A percentile compares a stretch with the other conserved stretches of the same genome.
Conservation (phyloP, 2,888 invertebrate species). For the Harpalus rubripes region DNA sequence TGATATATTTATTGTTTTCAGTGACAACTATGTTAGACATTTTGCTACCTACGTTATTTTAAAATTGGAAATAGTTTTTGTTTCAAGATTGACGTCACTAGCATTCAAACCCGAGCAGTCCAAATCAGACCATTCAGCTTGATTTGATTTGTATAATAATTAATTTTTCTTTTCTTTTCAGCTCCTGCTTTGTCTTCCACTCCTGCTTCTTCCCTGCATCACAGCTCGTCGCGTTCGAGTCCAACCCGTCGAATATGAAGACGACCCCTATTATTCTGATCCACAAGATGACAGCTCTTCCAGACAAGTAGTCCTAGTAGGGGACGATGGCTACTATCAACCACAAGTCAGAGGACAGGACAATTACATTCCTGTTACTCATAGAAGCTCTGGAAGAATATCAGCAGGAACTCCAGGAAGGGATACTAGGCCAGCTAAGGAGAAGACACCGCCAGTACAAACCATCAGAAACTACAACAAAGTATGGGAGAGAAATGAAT, state of each 20-base stretch:
- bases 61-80: too few species aligned
- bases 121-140: too few species aligned
- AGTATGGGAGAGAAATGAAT: slow-evolving; percentile 73
- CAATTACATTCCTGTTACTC: slow-evolving; percentile 73
- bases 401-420: slow-evolving; percentile 68
- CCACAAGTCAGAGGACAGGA: slow-evolving; percentile 74
- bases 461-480: slow-evolving; percentile 91
- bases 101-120: too few species aligned
- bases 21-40: too few species aligned
- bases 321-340: slow-evolving; percentile 77
- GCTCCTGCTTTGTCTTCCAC: neutral
- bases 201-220: slow-evolving; percentile 65
- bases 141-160: neutral
- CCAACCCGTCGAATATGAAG: slow-evolving; percentile 76
- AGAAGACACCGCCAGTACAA: slow-evolving; percentile 87
- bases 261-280: slow-evolving; percentile 76
- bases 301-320: slow-evolving; percentile 75
- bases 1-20: too few species aligned
- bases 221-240: slow-evolving; percentile 79
- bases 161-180: neutral
- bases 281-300: slow-evolving; percentile 73
- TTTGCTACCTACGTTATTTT: too few species aligned
- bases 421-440: slow-evolving; percentile 72
- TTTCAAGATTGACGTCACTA: too few species aligned
- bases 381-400: neutral